Percentiles rank a stretch among this genome's conserved stretches.
Evolutionary conservation across 2,797 vertebrate genomes (phyloP).

Genomic region (Xerus rutilus): DNA sequence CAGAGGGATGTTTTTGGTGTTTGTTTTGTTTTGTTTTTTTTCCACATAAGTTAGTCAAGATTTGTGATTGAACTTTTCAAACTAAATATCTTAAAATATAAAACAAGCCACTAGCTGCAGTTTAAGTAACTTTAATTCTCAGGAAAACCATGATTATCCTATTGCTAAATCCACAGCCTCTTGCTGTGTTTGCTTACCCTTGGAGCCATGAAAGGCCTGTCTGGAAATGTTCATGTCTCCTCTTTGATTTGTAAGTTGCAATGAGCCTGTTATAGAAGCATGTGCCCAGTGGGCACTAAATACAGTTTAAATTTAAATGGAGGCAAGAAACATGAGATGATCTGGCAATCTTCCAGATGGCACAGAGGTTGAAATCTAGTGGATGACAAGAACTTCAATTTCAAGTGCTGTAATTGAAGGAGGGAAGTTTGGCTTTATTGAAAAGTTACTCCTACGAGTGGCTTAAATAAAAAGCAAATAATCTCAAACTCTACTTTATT

Average conservation of each 20-base stretch:
- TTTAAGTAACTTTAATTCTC: conserved; percentile 42
- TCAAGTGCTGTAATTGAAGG: background rate
- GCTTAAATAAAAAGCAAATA: background rate
- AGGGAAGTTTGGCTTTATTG: background rate
- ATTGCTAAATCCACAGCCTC: conserved; percentile 2
- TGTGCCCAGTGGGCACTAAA: background rate
- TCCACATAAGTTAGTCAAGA: conserved; percentile 1
- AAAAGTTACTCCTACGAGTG: background rate
- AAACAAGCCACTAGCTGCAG: conserved; percentile 61
- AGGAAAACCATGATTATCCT: conserved; percentile 74
- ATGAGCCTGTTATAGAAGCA: conserved; percentile 45
- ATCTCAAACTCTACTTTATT: conserved; percentile 5
- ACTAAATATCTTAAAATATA: conserved; percentile 35
- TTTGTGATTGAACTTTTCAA: conserved; percentile 21
- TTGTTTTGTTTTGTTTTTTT: background rate
- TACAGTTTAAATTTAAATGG: conserved; percentile 38
- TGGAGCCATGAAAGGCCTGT: background rate
- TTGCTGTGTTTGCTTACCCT: conserved; percentile 8
- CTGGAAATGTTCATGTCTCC: background rate
- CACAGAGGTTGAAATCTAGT: background rate
- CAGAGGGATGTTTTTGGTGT: background rate
- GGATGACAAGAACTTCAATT: background rate
- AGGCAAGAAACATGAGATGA: background rate
- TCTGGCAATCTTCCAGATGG: background rate
- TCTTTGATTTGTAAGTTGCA: conserved; percentile 60